Evolutionary conservation across 2,888 invertebrate species (phyloP).

Genomic region (Aphodius sticticus): DNA sequence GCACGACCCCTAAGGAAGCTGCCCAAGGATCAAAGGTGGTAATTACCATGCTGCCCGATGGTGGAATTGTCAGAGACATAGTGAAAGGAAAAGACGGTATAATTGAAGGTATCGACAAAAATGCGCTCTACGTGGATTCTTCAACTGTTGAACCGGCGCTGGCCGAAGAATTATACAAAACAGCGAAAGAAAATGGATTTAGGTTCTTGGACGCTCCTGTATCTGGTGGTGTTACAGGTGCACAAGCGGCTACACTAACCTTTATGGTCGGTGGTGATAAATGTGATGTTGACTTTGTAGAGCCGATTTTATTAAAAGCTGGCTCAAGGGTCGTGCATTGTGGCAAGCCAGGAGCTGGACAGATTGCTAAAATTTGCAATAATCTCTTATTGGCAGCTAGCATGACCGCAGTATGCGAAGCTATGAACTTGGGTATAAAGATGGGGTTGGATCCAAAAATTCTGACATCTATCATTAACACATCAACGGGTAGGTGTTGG

Average conservation of each 20-base stretch:
- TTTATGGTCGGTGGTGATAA: constrained; percentile 95
- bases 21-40: constrained; percentile 79
- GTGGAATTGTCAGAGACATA: constrained; percentile 84
- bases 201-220: constrained; percentile 95
- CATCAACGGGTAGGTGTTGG: constrained; percentile 96
- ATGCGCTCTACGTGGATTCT: constrained; percentile 88
- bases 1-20: constrained; percentile 78
- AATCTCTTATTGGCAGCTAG: constrained; percentile 91
- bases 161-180: constrained; percentile 75
- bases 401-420: constrained; percentile 95
- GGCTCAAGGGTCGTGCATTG: constrained; percentile 94
- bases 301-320: constrained; percentile 80
- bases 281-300: constrained; percentile 74
- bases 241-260: constrained; percentile 89
- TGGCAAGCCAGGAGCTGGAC: constrained; percentile 89
- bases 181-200: constrained; percentile 72
- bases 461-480: constrained; percentile 89
- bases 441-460: constrained; percentile 90
- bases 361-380: constrained; percentile 96
- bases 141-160: constrained; percentile 94
- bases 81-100: constrained; percentile 66
- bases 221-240: constrained; percentile 95
- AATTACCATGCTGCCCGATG: constrained; percentile 95
- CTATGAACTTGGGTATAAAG: constrained; percentile 95
- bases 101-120: constrained; percentile 70